Evolutionary conservation across 2,113 vertebrate genomes (phyloP).

Genomic region (Pampusana beccarii): DNA sequence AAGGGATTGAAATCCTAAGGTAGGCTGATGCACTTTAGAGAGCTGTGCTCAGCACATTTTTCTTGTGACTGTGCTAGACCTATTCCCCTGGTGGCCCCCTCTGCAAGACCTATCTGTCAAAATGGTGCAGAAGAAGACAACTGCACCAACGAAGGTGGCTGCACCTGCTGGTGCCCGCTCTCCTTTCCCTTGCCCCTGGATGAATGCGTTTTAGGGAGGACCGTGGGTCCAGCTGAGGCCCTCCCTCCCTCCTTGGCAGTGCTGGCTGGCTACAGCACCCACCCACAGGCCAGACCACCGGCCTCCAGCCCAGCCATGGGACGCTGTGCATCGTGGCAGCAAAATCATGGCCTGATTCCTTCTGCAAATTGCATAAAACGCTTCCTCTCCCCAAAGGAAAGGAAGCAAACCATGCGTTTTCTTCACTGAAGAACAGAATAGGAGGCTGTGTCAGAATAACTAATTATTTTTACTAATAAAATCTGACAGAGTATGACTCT

Average conservation of each 20-base stretch:
- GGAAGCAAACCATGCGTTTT: background rate
- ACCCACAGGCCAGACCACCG: too few species aligned
- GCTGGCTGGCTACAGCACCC: background rate
- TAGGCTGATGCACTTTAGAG: background rate
- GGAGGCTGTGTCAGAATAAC: background rate
- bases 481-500: background rate
- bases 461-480: background rate
- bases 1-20: background rate
- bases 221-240: background rate
- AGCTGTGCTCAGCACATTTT: background rate
- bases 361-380: background rate
- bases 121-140: background rate
- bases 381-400: background rate
- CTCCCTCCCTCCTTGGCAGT: background rate
- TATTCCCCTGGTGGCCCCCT: background rate
- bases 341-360: background rate
- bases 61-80: background rate
- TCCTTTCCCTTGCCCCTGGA: rapidly evolving
- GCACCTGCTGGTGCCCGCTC: background rate
- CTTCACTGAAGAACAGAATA: background rate
- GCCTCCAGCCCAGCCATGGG: rapidly evolving
- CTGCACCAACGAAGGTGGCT: background rate
- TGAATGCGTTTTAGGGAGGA: background rate
- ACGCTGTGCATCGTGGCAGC: background rate
- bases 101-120: background rate